Conservation (phyloP, 2,797 vertebrate genomes). For the Sebastes flavidus region DNA sequence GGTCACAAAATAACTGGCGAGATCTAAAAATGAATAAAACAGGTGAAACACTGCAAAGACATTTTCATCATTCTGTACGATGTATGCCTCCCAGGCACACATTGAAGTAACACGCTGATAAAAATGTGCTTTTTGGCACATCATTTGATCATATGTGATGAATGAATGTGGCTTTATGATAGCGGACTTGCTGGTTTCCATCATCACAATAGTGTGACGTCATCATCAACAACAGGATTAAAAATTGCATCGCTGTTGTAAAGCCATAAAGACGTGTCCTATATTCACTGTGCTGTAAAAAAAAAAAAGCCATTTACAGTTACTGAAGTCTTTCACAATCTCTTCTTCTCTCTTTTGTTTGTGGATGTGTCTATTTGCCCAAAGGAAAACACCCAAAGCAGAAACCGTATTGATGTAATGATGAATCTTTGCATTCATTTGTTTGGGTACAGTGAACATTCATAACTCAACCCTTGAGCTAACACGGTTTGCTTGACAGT, state of each 20-base stretch:
- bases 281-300: background rate
- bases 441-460: background rate
- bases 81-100: background rate
- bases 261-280: background rate
- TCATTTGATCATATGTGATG: background rate
- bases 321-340: background rate
- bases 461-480: background rate
- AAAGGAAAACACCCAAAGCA: background rate
- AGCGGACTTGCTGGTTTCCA: background rate
- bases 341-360: background rate
- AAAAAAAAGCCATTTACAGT: background rate
- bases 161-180: background rate
- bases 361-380: background rate
- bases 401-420: background rate
- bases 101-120: background rate
- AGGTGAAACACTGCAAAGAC: background rate
- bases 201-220: slow-evolving; percentile 1
- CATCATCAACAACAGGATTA: slow-evolving; percentile 13
- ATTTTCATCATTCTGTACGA: background rate
- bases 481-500: background rate
- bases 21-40: background rate
- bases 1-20: background rate
- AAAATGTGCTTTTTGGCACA: background rate
- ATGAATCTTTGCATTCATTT: background rate
- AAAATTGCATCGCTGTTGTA: background rate